A percentile compares a stretch with the other conserved stretches of the same genome.
These are phyloP conservation scores for Anoplius nigerrimus DNA, from an alignment of 2,888 invertebrate species.

Conservation along the genomic window DNA sequence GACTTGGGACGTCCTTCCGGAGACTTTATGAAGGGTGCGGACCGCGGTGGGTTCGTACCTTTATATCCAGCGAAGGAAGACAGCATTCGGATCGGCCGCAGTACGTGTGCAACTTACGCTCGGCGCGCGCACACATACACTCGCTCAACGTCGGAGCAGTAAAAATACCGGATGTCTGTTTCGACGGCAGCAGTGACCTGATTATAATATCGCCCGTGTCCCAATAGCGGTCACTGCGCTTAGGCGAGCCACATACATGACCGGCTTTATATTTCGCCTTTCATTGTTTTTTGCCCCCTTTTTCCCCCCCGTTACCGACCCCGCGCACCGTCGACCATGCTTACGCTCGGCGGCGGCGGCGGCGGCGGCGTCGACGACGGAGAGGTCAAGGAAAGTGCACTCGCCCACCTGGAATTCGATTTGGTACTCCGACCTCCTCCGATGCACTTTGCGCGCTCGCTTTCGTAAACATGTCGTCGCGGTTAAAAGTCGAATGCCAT, in stretches of 20 bases:
- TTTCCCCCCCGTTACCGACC: not conserved
- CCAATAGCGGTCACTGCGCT: constrained; percentile 41
- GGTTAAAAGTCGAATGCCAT: no score
- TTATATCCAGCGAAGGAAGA: constrained; percentile 16
- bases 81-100: constrained; percentile 12
- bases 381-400: constrained; percentile 31
- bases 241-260: constrained; percentile 28
- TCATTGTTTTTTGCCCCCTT: constrained; percentile 15
- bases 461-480: no score
- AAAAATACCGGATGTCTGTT: constrained; percentile 55
- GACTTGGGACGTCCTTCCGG: no score
- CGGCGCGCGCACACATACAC: constrained; percentile 14
- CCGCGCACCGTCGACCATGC: not conserved
- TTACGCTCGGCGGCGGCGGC: constrained; percentile 33
- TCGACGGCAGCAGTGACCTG: constrained; percentile 56
- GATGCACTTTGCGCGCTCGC: no score
- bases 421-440: not conserved
- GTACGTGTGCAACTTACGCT: constrained; percentile 15
- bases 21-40: no score
- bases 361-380: constrained; percentile 11
- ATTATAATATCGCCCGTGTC: constrained; percentile 59
- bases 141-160: constrained; percentile 30
- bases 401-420: constrained; percentile 20
- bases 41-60: no score
- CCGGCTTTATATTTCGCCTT: not conserved